These are phyloP conservation scores for Ardeotis arabs DNA, from an alignment of 2,113 vertebrate genomes.

Conservation along the genomic window DNA sequence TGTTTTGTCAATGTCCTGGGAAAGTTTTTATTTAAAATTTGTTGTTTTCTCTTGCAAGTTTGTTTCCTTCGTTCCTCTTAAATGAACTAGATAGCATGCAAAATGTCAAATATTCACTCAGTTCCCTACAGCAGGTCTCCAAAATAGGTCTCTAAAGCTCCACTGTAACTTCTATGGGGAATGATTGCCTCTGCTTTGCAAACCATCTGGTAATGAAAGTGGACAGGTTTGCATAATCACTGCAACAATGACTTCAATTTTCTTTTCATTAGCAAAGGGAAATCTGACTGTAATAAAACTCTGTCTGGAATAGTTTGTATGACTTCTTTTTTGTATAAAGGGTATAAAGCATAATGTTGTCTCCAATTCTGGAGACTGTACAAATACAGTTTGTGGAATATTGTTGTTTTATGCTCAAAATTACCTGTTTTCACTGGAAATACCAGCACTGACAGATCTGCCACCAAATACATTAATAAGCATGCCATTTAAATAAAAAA, in stretches of 20 bases:
- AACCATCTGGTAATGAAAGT: background rate
- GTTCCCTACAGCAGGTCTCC: background rate
- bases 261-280: background rate
- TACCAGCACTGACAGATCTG: background rate
- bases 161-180: background rate
- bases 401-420: background rate
- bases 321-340: background rate
- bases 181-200: background rate
- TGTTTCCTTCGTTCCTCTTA: background rate
- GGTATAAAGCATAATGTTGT: background rate
- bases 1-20: background rate
- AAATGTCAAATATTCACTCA: background rate
- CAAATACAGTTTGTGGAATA: background rate
- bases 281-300: background rate
- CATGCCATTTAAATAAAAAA: background rate
- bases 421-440: background rate
- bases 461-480: background rate
- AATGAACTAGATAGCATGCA: background rate
- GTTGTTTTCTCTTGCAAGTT: background rate
- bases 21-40: background rate
- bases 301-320: background rate
- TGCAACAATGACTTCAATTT: background rate
- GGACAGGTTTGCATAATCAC: background rate
- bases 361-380: background rate
- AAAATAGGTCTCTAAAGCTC: background rate